Evolutionary conservation across 2,888 invertebrate genomes (phyloP).

Genomic region (Dasysyrphus tricinctus): DNA sequence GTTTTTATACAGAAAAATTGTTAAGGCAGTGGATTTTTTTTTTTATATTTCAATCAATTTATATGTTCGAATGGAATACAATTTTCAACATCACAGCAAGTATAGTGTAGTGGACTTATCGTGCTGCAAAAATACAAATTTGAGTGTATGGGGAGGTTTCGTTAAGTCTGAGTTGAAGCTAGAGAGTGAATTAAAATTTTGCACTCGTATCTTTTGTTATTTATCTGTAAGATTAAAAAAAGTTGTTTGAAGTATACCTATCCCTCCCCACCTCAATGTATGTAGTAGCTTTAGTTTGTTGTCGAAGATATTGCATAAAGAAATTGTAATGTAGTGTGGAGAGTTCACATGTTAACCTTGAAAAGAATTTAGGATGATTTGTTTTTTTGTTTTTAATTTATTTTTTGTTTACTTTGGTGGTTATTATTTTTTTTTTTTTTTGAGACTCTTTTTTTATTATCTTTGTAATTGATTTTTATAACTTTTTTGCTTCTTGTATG

Average conservation of each 20-base stretch:
- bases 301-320: constrained; percentile 59
- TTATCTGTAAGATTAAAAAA: constrained; percentile 31
- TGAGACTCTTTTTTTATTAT: neutral
- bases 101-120: constrained; percentile 10
- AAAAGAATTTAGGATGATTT: constrained; percentile 62
- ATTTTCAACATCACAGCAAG: constrained; percentile 47
- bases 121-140: constrained; percentile 27
- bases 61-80: constrained; percentile 22
- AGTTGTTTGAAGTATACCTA: neutral
- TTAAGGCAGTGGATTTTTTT: constrained; percentile 51
- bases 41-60: constrained; percentile 28
- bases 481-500: constrained; percentile 22
- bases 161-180: constrained; percentile 53
- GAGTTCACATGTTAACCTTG: constrained; percentile 67
- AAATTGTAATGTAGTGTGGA: constrained; percentile 24
- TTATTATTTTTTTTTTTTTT: too few species aligned
- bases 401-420: constrained; percentile 17
- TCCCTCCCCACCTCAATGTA: neutral
- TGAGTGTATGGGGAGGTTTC: constrained; percentile 38
- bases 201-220: constrained; percentile 68
- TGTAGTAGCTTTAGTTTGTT: neutral
- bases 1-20: constrained; percentile 78
- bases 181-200: constrained; percentile 67
- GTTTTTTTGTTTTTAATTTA: neutral
- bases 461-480: neutral